Conservation (phyloP, 2,797 vertebrate genomes). For the Spinus pinus region DNA sequence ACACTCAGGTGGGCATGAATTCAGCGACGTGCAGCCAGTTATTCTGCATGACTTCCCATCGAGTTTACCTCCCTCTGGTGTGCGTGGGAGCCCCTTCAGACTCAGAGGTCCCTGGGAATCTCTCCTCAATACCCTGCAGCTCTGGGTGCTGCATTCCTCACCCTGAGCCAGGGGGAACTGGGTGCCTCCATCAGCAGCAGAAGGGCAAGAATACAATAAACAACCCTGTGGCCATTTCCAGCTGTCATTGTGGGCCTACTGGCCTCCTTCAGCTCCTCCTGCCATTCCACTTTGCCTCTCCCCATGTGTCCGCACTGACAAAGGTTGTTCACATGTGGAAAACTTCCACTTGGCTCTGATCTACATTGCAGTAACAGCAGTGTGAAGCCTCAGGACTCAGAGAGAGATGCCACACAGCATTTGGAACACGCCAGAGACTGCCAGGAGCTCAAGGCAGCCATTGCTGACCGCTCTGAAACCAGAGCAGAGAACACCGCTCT, state of each 20-base stretch:
- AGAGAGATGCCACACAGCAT: background rate
- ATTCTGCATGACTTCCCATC: background rate
- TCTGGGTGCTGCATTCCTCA: background rate
- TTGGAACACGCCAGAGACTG: background rate
- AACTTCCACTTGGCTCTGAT: background rate
- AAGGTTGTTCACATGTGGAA: background rate
- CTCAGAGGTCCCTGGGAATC: background rate
- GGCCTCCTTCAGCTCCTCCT: background rate
- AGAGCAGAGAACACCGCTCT: background rate
- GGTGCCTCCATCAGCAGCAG: background rate
- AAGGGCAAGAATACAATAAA: rapidly evolving
- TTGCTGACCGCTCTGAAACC: background rate
- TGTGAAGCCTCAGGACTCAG: background rate
- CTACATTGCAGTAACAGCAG: background rate
- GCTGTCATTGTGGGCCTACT: rapidly evolving
- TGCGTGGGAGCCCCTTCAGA: background rate
- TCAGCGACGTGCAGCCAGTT: background rate
- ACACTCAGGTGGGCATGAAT: background rate
- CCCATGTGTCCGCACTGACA: rapidly evolving
- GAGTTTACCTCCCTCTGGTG: background rate
- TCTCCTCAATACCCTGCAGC: background rate
- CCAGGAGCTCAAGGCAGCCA: background rate
- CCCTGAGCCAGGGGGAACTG: background rate
- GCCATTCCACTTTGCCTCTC: background rate
- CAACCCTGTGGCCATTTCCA: background rate